Evolutionary conservation across 2,888 invertebrate species (phyloP), one percentile per base, ranked within the genome.

Genomic region (Piscicola geometra): DNA sequence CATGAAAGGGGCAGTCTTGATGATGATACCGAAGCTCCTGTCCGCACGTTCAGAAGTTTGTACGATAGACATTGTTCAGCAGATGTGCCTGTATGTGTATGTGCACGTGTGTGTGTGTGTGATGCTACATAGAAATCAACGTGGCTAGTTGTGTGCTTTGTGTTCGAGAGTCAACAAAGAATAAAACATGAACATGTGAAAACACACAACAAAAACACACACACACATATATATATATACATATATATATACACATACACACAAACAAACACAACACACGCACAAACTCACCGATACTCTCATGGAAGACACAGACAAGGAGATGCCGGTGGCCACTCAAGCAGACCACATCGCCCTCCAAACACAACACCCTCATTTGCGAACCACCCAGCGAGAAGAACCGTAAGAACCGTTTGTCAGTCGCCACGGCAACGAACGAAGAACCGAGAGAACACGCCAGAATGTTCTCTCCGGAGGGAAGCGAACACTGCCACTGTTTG

Each of bases 341-440:
- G 36, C 90, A 88, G 2, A 94, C 89, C 25, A 91, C 86, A 3
- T 90, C 89, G 0, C 93, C 93, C 0, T 92, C 90, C 71, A 92
- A 84, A 0, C 89, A 88, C 73, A 93, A 86, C 12, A 91, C 86
- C 81, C 92, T 91, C 82, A 91, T 89, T 87, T 98, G 97, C 0
- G 92, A 90, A 68, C 98, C 98, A 86, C 91, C 90, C 18, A 92
- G 87, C 3, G 92, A 91, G 85, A 91, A 95, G 2, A 97, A 86
- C n/a, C 96, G 87, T 71, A 98, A 85, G 80, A 91, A 89, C 32
- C 93, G 88, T 75, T 88, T 88, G 80, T 88, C 89, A 0, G 94
- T 94, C 0, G 91, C 92, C 75, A 90, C 90, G 0, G 92, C 94
- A 36, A 95, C 89, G 82, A 94, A 88, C n/a, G 88, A 90, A 25